Conservation (phyloP, 2,888 invertebrate species). For the Serrognathus titanus region DNA sequence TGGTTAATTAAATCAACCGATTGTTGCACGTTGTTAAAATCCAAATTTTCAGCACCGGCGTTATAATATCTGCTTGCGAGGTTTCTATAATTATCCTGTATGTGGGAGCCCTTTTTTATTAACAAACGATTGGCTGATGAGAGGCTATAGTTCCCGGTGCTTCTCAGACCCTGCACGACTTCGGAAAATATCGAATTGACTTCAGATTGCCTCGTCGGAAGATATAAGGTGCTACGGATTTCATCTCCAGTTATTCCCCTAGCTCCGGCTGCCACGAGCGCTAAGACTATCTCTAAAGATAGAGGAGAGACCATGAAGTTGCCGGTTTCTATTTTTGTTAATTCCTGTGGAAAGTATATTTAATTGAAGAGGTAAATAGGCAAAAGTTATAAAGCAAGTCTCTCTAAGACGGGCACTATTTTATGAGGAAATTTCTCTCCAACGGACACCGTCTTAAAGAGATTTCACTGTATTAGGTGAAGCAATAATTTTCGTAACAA, state of each 20-base stretch:
- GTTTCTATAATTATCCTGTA: conserved; percentile 56
- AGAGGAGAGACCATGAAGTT: conserved; percentile 41
- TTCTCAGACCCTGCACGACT: conserved; percentile 17
- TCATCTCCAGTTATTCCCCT: conserved; percentile 36
- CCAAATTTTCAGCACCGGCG: conserved; percentile 54
- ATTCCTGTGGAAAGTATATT: conserved; percentile 23
- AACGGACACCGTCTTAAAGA: too few relatives aligned
- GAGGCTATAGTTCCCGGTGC: conserved; percentile 23
- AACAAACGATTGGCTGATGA: conserved; percentile 57
- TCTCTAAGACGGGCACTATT: too few relatives aligned
- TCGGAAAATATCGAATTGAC: conserved; percentile 19
- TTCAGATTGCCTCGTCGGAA: conserved; percentile 21
- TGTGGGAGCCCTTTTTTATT: conserved; percentile 51
- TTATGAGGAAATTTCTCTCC: too few relatives aligned
- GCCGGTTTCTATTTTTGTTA: conserved; percentile 20
- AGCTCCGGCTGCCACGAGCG: conserved; percentile 38
- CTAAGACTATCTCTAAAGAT: conserved; percentile 39
- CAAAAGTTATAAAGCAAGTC: too few relatives aligned
- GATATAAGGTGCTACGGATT: conserved; percentile 21
- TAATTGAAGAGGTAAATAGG: too few relatives aligned
- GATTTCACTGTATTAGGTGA: too few relatives aligned
- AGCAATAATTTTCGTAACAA: too few relatives aligned
- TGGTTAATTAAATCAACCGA: conserved; percentile 32
- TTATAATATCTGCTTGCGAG: conserved; percentile 60
- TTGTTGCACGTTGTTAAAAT: conserved; percentile 23